These are phyloP conservation scores for Adrianichthys oophorus DNA, from an alignment of 2,797 vertebrate genomes.

Conservation along the genomic window DNA sequence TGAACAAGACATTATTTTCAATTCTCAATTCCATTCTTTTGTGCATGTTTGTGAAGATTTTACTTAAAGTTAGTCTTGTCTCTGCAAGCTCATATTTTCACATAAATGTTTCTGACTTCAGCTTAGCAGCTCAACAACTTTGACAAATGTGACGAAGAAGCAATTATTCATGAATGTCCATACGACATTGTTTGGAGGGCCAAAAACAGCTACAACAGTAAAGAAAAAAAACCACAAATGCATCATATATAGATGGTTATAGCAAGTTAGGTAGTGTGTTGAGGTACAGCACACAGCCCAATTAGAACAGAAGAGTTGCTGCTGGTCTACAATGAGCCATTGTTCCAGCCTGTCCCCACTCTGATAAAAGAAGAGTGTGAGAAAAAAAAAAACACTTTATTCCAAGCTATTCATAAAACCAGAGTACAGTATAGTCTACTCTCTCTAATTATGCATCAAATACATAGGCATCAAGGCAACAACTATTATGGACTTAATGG, in stretches of 20 bases:
- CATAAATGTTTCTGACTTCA: slow-evolving; percentile 7
- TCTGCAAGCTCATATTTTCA: slow-evolving; percentile 3
- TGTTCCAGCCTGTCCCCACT: slow-evolving; percentile 68
- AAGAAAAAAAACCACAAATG: slow-evolving; percentile 13
- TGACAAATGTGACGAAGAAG: slow-evolving; percentile 13
- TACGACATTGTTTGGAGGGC: not conserved
- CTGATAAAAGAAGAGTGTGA: slow-evolving; percentile 65
- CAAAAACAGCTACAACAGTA: not conserved
- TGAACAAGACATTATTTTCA: slow-evolving; percentile 26
- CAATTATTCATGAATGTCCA: slow-evolving; percentile 15
- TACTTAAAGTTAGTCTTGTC: slow-evolving; percentile 3
- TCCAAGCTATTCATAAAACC: slow-evolving; percentile 71
- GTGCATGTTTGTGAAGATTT: slow-evolving; percentile 11
- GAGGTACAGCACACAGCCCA: slow-evolving; percentile 21
- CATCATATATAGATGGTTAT: slow-evolving; percentile 8
- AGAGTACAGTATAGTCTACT: slow-evolving; percentile 62
- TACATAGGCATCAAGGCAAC: slow-evolving; percentile 34
- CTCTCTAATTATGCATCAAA: slow-evolving; percentile 40
- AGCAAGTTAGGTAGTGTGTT: slow-evolving; percentile 4
- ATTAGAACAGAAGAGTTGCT: slow-evolving; percentile 59
- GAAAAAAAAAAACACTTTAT: slow-evolving; percentile 65
- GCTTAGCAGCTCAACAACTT: slow-evolving; percentile 25
- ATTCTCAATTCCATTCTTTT: slow-evolving; percentile 43
- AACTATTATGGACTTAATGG: slow-evolving; percentile 46
- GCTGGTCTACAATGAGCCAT: slow-evolving; percentile 73